Conservation (phyloP, 2,888 invertebrate species). For the Temnothorax unifasciatus region DNA sequence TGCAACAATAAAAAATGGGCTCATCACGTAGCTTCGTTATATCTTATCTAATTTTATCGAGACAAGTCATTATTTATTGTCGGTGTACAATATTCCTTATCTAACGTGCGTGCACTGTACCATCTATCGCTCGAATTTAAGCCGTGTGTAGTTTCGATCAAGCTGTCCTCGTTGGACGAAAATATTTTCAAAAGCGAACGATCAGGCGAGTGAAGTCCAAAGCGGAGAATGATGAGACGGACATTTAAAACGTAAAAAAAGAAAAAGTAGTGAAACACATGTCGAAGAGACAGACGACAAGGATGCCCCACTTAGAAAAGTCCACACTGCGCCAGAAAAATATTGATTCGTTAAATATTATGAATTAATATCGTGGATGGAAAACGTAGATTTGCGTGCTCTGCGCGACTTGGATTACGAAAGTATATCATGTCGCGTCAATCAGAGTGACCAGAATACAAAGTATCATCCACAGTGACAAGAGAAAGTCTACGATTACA, state of each 20-base stretch:
- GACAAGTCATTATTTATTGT: conserved; percentile 35
- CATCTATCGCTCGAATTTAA: conserved; percentile 16
- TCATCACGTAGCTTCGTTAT: not conserved
- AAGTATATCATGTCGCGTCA: not conserved
- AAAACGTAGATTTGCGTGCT: not conserved
- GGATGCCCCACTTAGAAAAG: conserved; percentile 22
- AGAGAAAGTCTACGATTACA: conserved; percentile 8
- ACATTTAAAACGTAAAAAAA: not conserved
- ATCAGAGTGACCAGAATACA: conserved; percentile 13
- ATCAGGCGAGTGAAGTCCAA: conserved; percentile 12
- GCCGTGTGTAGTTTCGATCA: conserved; percentile 23
- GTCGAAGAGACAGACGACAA: conserved; percentile 8
- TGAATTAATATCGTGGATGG: not conserved
- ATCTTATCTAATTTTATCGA: conserved; percentile 52
- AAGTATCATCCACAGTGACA: not conserved
- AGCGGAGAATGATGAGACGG: conserved; percentile 6
- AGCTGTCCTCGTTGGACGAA: not conserved
- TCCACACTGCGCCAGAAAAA: conserved; percentile 44
- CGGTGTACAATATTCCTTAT: conserved; percentile 17
- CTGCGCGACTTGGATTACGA: not conserved
- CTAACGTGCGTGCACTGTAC: conserved; percentile 23
- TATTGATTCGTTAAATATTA: conserved; percentile 12
- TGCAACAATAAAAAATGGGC: not conserved
- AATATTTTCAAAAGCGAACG: conserved; percentile 26
- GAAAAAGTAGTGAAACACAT: not conserved